Evolutionary conservation across 2,113 vertebrate genomes (phyloP).

Genomic region (Phasianus colchicus): DNA sequence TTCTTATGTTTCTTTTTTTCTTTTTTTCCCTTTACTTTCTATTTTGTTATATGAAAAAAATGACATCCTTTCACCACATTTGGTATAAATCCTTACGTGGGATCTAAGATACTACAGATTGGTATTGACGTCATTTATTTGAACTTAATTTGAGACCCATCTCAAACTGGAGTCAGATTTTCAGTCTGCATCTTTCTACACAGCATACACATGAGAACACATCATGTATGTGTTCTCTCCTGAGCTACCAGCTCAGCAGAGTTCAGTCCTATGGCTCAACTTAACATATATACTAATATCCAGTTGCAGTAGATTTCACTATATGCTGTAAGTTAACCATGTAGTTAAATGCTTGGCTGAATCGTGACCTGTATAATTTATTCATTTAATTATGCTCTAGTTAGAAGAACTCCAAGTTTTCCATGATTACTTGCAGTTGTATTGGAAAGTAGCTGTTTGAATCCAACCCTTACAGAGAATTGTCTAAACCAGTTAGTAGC

Average conservation of each 20-base stretch:
- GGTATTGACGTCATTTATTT: neutral
- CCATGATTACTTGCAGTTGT: neutral
- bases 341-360: constrained; percentile 40
- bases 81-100: neutral
- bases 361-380: constrained; percentile 5
- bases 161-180: neutral
- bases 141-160: neutral
- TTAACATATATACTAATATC: neutral
- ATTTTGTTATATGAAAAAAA: rapidly evolving
- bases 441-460: constrained; percentile 11
- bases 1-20: neutral
- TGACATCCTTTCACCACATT: neutral
- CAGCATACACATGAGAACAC: neutral
- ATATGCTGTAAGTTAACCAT: neutral
- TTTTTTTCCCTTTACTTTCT: neutral
- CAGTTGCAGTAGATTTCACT: neutral
- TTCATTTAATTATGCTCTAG: constrained; percentile 29
- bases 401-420: constrained; percentile 20
- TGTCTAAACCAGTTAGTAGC: neutral
- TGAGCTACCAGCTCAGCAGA: neutral
- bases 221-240: neutral
- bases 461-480: neutral
- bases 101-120: neutral
- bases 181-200: neutral
- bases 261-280: neutral